phyloP scores from a whole-genome alignment of 2,113 vertebrate genomes.

The Actinemys pallida region DNA sequence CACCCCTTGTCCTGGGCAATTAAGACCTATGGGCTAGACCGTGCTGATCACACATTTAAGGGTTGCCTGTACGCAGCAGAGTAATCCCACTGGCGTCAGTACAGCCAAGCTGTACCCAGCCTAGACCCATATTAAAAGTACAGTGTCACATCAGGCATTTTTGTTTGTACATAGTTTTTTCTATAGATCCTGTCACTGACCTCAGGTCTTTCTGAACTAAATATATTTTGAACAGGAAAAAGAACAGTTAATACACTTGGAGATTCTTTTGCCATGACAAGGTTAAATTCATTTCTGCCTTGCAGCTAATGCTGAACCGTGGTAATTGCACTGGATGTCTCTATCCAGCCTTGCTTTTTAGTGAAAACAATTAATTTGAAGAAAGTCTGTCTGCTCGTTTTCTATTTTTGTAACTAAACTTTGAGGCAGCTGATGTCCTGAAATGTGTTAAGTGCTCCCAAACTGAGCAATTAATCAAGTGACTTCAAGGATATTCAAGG shows the following conservation, averaged over 20 bases:
- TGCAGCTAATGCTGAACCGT: background rate
- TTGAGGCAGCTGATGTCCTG: background rate
- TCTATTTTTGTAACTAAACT: background rate
- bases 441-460: fast-evolving
- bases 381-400: background rate
- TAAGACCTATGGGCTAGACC: background rate
- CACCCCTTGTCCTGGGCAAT: background rate
- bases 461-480: fast-evolving
- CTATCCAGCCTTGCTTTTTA: background rate
- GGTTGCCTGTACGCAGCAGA: background rate
- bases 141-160: background rate
- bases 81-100: background rate
- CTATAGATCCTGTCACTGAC: background rate
- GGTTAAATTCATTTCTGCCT: background rate
- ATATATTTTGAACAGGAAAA: background rate
- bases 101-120: background rate
- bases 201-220: background rate
- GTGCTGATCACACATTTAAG: background rate
- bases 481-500: background rate
- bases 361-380: background rate
- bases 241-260: background rate
- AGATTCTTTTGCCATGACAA: background rate
- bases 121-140: too few relatives aligned
- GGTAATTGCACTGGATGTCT: background rate
- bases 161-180: background rate